These are phyloP conservation scores for Microcebus tavaratra DNA, from an alignment of 2,113 vertebrate genomes.

Conservation along the genomic window DNA sequence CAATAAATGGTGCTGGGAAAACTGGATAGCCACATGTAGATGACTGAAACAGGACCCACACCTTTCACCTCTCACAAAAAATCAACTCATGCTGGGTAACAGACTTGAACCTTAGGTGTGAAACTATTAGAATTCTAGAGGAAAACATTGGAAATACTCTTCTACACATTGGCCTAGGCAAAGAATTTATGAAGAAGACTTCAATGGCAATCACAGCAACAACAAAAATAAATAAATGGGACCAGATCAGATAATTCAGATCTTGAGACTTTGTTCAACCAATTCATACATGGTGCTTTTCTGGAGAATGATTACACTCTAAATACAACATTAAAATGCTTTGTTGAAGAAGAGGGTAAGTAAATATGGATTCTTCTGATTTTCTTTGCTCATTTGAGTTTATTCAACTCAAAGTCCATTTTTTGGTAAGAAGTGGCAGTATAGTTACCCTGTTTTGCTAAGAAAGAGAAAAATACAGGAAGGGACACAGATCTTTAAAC, in stretches of 20 bases:
- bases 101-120: too few relatives aligned
- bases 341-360: background rate
- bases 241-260: background rate
- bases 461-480: conserved; percentile 2
- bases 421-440: background rate
- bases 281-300: background rate
- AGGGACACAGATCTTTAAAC: background rate
- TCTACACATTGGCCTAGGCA: too few relatives aligned
- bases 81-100: too few relatives aligned
- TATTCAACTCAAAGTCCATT: background rate
- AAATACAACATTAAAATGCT: background rate
- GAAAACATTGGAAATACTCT: too few relatives aligned
- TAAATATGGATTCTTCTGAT: background rate
- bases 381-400: conserved; percentile 30
- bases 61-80: too few relatives aligned
- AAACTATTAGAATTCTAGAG: too few relatives aligned
- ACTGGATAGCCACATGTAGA: too few relatives aligned
- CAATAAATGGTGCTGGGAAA: too few relatives aligned
- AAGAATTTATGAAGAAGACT: too few relatives aligned
- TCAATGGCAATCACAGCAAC: too few relatives aligned
- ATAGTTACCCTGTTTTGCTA: background rate
- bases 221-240: too few relatives aligned
- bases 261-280: background rate
- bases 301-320: background rate
- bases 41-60: too few relatives aligned